Base-by-base conservation (phyloP, 2,888 invertebrate species). In the Melangyna quadrimaculata region DNA sequence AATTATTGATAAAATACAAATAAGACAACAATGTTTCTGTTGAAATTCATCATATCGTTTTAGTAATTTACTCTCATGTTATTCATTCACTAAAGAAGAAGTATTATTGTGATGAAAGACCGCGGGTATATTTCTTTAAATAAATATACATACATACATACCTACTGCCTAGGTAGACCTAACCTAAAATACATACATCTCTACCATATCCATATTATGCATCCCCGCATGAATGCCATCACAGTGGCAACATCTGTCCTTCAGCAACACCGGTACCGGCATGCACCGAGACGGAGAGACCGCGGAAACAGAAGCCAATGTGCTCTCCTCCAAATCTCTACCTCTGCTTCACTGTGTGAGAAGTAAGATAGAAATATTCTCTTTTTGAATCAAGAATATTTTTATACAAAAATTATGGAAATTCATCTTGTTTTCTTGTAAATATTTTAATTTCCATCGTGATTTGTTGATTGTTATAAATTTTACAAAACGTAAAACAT, bases 401-500 rank as follows among this genome's bases (percentile, higher is more conserved):
- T 65, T 40, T 29, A 37, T 55, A 51, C 63, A 67, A 72, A n/a
- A 86, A 86, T 73, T 86, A 86, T 86, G 86, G 86, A 86, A 86
- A 86, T 86, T 81, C 86, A 78, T 86, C 86, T 86, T 86, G 77
- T 81, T 78, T 59, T 74, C 72, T 48, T 81, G 81, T 86, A 86
- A 86, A 86, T 86, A 81, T 86, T 86, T 86, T 86, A 86, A 86
- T 86, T 86, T 86, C 69, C 77, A 81, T 78, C 81, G 77, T 69
- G 86, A 86, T 86, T 86, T 81, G 86, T 86, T 86, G 86, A 81
- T 81, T 81, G 86, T 86, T 86, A 81, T 72, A 84, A 84, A 79
- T 83, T 73, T 65, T 74, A 51, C 29, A 67, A 73, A 74, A 70
- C 72, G 67, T 61, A 55, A 35, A 74, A 74, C 73, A 73, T 70